A percentile compares a stretch with the other conserved stretches of the same genome.
These are phyloP conservation scores for Dreissena polymorpha DNA, from an alignment of 1,140 invertebrate genomes.

Conservation along the genomic window DNA sequence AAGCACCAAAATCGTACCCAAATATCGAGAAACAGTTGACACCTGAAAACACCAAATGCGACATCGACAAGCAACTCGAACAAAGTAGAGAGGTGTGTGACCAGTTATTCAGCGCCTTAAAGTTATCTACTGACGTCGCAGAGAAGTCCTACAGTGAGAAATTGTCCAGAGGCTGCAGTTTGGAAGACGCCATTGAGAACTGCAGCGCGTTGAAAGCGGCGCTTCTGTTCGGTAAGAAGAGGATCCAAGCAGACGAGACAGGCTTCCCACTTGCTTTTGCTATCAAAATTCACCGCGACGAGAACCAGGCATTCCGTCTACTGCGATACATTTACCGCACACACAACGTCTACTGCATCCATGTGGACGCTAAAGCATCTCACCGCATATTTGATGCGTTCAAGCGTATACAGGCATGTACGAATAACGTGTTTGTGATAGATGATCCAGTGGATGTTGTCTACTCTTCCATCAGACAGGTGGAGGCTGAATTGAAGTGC, in stretches of 20 bases:
- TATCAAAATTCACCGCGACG: slow-evolving; percentile 69
- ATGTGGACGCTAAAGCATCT: slow-evolving; percentile 70
- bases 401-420: slow-evolving; percentile 27
- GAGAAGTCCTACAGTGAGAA: too few relatives aligned
- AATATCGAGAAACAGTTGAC: too few relatives aligned
- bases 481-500: slow-evolving; percentile 67
- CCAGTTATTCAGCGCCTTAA: too few relatives aligned
- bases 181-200: neutral
- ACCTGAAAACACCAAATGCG: too few relatives aligned
- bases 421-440: slow-evolving; percentile 57
- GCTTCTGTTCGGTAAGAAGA: slow-evolving; percentile 17
- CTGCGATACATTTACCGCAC: slow-evolving; percentile 73
- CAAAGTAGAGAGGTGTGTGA: too few relatives aligned
- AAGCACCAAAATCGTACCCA: too few relatives aligned
- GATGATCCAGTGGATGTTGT: slow-evolving; percentile 33
- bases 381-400: slow-evolving; percentile 16
- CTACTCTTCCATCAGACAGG: slow-evolving; percentile 57
- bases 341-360: slow-evolving; percentile 77
- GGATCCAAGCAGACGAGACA: slow-evolving; percentile 37
- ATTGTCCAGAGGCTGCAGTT: slow-evolving; percentile 2
- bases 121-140: too few relatives aligned
- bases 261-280: slow-evolving; percentile 61
- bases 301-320: slow-evolving; percentile 72
- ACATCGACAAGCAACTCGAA: too few relatives aligned
- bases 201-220: slow-evolving; percentile 12